These are phyloP conservation scores for Dendronephthya gigantea DNA, from an alignment of 64 coral and sea anemone species.

Conservation along the genomic window DNA sequence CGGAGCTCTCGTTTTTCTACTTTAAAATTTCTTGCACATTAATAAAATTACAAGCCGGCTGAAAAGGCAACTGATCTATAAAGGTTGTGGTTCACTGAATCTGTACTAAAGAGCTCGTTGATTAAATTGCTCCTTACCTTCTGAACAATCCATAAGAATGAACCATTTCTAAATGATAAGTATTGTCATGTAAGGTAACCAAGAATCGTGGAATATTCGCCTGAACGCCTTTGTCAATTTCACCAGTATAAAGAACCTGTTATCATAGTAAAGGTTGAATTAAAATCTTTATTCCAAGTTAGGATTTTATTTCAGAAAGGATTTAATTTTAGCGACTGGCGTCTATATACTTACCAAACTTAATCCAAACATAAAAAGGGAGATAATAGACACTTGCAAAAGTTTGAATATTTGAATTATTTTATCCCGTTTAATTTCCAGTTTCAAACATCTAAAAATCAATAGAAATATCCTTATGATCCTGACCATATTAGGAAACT, in stretches of 20 bases:
- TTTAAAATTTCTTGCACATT: no score
- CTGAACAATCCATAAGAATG: conserved; percentile 14
- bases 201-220: background rate
- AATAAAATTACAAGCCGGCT: no score
- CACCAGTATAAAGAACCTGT: conserved; percentile 1
- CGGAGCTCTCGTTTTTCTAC: no score
- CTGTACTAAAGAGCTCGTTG: background rate
- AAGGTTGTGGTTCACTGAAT: no score
- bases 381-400: conserved; percentile 21
- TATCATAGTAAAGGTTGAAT: background rate
- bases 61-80: no score
- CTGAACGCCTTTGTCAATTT: background rate
- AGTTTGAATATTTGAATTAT: conserved; percentile 36
- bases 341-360: conserved; percentile 62
- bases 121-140: background rate
- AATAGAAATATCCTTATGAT: background rate
- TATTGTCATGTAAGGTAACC: background rate
- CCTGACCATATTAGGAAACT: no score
- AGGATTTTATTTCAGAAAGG: background rate
- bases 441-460: conserved; percentile 30
- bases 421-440: conserved; percentile 19
- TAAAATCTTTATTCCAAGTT: no score
- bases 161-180: background rate
- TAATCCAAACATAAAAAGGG: conserved; percentile 51
- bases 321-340: background rate